Evolutionary conservation across 1,140 invertebrate species (phyloP).

Genomic region (Heterodera carotae): DNA sequence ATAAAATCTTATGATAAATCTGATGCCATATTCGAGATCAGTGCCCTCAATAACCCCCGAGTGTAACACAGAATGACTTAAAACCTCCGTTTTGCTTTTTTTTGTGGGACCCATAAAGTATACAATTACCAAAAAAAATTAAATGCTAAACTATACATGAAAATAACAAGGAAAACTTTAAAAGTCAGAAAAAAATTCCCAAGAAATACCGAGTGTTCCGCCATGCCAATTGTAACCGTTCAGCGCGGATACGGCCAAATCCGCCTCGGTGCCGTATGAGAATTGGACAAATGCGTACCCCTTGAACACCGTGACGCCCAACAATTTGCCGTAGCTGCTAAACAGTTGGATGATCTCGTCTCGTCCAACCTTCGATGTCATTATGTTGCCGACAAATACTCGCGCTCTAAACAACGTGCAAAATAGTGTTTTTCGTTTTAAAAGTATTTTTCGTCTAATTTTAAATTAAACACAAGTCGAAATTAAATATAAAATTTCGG

Average conservation of each 20-base stretch:
- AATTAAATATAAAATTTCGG: no score
- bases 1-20: no score
- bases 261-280: conserved; percentile 31
- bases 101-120: no score
- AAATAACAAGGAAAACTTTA: background rate
- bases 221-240: conserved; percentile 45
- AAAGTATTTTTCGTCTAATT: conserved; percentile 7
- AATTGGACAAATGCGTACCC: conserved; percentile 48
- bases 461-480: no score
- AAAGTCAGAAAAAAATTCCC: conserved; percentile 9
- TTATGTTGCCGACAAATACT: conserved; percentile 41
- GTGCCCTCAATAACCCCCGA: no score
- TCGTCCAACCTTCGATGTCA: conserved; percentile 31
- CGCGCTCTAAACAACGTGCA: conserved; percentile 28
- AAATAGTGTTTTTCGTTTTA: background rate
- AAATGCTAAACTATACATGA: no score
- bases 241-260: conserved; percentile 43
- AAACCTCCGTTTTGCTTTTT: no score
- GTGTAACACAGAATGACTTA: no score
- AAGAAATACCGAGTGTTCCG: conserved; percentile 28
- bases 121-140: no score
- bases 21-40: no score
- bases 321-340: conserved; percentile 32
- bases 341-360: conserved; percentile 44
- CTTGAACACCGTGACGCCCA: conserved; percentile 44